Evolutionary conservation across 2,797 vertebrate species (phyloP).

Genomic region (Pantherophis alleghaniensis): DNA sequence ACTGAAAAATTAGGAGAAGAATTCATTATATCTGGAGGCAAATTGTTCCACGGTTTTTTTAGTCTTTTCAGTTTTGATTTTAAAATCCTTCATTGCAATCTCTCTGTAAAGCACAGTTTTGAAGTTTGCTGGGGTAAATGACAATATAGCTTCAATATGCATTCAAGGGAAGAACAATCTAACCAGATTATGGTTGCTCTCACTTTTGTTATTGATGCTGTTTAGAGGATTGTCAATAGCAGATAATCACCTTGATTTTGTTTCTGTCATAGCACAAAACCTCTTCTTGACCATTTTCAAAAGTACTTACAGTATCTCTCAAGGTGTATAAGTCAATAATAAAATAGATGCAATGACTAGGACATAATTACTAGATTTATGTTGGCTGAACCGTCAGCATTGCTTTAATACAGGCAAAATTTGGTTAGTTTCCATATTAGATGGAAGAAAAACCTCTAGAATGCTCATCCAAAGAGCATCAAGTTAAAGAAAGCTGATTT

Average conservation of each 20-base stretch:
- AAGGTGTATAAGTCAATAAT: background rate
- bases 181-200: background rate
- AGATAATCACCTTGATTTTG: constrained; percentile 17
- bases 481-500: background rate
- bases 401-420: background rate
- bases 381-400: background rate
- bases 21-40: background rate
- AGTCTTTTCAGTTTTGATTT: background rate
- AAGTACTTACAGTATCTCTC: background rate
- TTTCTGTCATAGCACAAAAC: constrained; percentile 12
- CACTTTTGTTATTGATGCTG: background rate
- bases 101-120: background rate
- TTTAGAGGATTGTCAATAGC: constrained; percentile 9
- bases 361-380: background rate
- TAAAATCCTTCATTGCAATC: background rate
- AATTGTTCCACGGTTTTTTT: too few species aligned
- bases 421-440: background rate
- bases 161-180: background rate
- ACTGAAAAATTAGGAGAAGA: background rate
- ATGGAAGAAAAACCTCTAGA: background rate
- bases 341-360: background rate
- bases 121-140: constrained; percentile 19
- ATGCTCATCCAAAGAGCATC: background rate
- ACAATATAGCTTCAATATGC: background rate
- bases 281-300: background rate